Percentiles rank a stretch among this genome's conserved stretches.
Evolutionary conservation across 1,140 invertebrate species (phyloP).

Genomic region (Spodoptera frugiperda): DNA sequence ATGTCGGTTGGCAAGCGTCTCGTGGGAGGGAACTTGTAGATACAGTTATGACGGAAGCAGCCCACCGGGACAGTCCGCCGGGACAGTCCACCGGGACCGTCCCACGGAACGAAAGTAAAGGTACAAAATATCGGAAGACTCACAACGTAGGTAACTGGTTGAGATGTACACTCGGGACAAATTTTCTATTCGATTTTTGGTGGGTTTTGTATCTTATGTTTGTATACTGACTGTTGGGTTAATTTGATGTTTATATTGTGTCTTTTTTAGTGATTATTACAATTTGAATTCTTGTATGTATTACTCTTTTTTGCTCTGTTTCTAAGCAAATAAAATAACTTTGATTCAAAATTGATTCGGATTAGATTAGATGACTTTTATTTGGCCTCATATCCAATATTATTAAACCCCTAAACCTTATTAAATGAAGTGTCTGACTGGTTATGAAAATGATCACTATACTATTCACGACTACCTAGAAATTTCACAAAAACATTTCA

Average conservation of each 20-base stretch:
- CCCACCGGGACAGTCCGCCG: not conserved
- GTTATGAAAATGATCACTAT: too few species aligned
- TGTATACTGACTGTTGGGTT: not conserved
- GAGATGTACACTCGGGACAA: not conserved
- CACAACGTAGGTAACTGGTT: not conserved
- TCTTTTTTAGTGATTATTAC: not conserved
- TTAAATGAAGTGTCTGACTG: too few species aligned
- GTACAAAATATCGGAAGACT: not conserved
- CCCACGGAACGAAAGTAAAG: not conserved
- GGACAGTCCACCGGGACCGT: not conserved
- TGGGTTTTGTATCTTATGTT: not conserved
- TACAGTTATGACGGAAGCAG: slow-evolving; percentile 22
- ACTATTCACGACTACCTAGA: too few species aligned
- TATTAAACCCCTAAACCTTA: too few species aligned
- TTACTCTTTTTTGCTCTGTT: too few species aligned
- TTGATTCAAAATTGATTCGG: too few species aligned
- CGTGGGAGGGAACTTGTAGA: slow-evolving; percentile 5
- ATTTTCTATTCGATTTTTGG: slow-evolving; percentile 1
- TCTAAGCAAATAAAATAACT: too few species aligned
- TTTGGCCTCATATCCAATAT: too few species aligned
- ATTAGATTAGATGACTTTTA: too few species aligned
- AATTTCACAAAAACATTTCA: too few species aligned
- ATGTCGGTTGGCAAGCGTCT: not conserved
- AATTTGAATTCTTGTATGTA: too few species aligned
- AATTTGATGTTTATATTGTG: not conserved